Evolutionary conservation across 2,797 vertebrate genomes (phyloP).

Genomic region (Micrastur ruficollis): DNA sequence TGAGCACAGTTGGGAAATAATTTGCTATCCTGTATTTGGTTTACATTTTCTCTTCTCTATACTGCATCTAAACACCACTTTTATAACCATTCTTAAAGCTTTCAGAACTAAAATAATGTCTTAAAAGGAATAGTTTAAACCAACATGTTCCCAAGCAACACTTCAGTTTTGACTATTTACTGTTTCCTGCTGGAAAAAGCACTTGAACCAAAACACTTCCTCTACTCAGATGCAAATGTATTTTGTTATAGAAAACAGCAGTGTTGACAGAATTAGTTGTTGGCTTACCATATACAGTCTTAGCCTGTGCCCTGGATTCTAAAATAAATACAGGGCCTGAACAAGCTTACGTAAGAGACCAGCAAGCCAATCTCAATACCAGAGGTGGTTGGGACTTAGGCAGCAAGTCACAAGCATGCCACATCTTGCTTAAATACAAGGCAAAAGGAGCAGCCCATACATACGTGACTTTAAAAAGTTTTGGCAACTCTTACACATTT

Average conservation of each 20-base stretch:
- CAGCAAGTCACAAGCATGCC: not conserved
- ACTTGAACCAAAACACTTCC: not conserved
- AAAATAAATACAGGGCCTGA: constrained; percentile 8
- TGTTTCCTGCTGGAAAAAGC: not conserved
- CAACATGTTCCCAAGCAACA: not conserved
- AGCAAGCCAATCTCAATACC: not conserved
- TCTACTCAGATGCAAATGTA: not conserved
- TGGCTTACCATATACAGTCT: not conserved
- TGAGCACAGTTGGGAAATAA: not conserved
- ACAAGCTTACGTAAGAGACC: not conserved
- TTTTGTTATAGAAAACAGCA: not conserved
- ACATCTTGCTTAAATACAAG: not conserved
- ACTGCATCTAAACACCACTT: not conserved
- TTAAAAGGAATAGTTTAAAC: not conserved
- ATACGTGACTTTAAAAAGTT: not conserved
- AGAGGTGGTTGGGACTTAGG: not conserved
- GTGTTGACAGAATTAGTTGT: not conserved
- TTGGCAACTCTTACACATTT: not conserved
- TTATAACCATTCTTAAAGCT: not conserved
- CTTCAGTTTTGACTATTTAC: not conserved
- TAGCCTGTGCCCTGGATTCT: not conserved
- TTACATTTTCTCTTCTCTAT: not conserved
- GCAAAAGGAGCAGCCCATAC: not conserved
- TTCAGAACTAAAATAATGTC: not conserved
- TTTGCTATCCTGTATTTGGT: not conserved